Conservation (phyloP, 2,797 vertebrate species). For the Macropodus opercularis region DNA sequence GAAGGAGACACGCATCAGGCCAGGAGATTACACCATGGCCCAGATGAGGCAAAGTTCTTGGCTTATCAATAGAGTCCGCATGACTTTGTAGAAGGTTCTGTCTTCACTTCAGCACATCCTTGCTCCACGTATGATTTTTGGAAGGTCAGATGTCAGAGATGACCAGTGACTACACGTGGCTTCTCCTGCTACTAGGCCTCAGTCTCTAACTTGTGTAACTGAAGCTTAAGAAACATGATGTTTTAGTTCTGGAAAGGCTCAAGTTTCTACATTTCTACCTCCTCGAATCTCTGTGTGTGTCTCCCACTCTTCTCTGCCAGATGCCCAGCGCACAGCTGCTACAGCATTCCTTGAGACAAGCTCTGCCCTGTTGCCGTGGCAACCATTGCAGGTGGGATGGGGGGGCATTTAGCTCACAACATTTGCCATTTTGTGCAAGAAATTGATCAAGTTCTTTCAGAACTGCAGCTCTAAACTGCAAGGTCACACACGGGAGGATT, state of each 20-base stretch:
- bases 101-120: not conserved
- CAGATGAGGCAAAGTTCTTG: too few relatives aligned
- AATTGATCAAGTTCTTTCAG: not conserved
- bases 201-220: not conserved
- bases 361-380: conserved; percentile 59
- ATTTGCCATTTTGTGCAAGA: not conserved
- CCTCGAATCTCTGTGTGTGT: conserved; percentile 13
- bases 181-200: not conserved
- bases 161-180: too few relatives aligned
- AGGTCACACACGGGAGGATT: not conserved
- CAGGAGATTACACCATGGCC: too few relatives aligned
- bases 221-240: not conserved
- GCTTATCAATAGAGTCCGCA: too few relatives aligned
- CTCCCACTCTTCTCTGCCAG: conserved; percentile 21
- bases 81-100: not conserved
- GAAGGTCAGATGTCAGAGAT: not conserved
- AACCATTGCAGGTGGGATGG: conserved; percentile 53
- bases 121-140: not conserved
- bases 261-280: conserved; percentile 14
- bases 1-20: too few relatives aligned
- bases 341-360: conserved; percentile 42
- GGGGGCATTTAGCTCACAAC: too few relatives aligned
- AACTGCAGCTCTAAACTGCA: not conserved
- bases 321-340: conserved; percentile 34
- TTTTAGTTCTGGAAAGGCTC: not conserved